Evolutionary conservation across 2,113 vertebrate genomes (phyloP).

Genomic region (Circaetus cinerascens): DNA sequence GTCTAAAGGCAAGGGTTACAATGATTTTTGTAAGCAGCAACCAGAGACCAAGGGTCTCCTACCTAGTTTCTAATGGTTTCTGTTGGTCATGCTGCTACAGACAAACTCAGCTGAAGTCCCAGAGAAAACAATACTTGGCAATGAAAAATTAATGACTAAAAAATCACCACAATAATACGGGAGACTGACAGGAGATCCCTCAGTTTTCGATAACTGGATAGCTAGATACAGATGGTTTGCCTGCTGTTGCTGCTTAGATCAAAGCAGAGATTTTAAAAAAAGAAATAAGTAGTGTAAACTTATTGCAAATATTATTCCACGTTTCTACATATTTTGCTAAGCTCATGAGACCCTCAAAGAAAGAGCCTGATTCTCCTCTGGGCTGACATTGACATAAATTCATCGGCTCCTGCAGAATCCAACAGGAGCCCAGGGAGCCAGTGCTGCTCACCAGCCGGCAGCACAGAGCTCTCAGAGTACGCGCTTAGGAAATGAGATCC

Average conservation of each 20-base stretch:
- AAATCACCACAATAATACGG: not conserved
- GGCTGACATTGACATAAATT: not conserved
- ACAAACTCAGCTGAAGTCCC: not conserved
- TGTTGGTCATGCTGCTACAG: not conserved
- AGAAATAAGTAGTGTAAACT: not conserved
- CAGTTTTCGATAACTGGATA: not conserved
- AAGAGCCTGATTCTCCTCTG: not conserved
- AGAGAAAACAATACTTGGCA: not conserved
- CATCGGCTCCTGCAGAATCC: not conserved
- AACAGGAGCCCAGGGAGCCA: accelerated
- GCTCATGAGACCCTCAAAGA: not conserved
- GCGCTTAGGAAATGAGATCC: not conserved
- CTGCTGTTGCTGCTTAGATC: not conserved
- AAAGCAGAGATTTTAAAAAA: not conserved
- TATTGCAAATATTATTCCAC: not conserved
- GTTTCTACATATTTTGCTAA: not conserved
- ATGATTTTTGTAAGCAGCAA: not conserved
- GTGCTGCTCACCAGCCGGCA: not conserved
- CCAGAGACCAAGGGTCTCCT: not conserved
- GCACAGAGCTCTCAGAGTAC: not conserved
- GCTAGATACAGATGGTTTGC: not conserved
- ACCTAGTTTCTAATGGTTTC: not conserved
- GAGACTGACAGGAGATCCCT: not conserved
- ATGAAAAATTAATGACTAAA: not conserved
- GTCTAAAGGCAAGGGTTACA: not conserved